These are phyloP conservation scores for Bettongia penicillata DNA, from an alignment of 2,113 vertebrate species.

Conservation along the genomic window DNA sequence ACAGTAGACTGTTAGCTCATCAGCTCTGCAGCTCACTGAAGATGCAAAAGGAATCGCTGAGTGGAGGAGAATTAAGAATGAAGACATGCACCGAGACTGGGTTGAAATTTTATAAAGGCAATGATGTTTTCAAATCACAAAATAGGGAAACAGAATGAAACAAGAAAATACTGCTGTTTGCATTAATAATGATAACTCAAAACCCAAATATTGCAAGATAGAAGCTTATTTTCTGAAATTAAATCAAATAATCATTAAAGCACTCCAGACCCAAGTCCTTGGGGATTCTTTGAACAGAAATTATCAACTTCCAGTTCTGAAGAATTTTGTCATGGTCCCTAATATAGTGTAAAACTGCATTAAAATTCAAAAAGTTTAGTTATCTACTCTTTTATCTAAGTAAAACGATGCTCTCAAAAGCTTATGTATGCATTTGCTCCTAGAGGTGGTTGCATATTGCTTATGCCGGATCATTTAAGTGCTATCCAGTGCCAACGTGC, in stretches of 20 bases:
- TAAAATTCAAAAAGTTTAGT: neutral
- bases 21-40: neutral
- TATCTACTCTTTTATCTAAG: neutral
- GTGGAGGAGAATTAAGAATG: neutral
- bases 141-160: neutral
- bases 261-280: neutral
- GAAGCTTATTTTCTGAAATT: neutral
- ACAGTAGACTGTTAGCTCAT: neutral
- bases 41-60: too few relatives aligned
- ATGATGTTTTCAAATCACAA: neutral
- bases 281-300: neutral
- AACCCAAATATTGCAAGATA: neutral
- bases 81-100: neutral
- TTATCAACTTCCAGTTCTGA: neutral
- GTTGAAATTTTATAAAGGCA: neutral
- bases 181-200: neutral
- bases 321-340: neutral
- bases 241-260: neutral
- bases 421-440: accelerated
- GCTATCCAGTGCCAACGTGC: neutral
- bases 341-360: neutral
- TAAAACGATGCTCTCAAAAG: accelerated
- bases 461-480: neutral
- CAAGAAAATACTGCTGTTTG: neutral
- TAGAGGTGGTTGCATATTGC: neutral